Conservation (phyloP, 2,888 invertebrate genomes). For the Prosapia bicincta region DNA sequence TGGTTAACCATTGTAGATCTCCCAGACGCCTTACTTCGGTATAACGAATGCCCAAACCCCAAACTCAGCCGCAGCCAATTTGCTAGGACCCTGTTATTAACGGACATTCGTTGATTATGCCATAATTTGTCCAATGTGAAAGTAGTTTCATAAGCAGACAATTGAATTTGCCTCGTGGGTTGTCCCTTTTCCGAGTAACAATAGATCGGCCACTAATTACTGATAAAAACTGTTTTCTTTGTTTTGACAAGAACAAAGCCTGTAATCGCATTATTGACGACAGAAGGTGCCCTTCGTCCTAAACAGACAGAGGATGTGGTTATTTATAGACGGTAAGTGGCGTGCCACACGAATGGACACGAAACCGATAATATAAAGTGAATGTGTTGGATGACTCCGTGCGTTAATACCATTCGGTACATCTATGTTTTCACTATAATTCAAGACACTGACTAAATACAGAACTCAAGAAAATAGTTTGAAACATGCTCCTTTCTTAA, state of each 20-base stretch:
- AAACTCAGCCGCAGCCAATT: background rate
- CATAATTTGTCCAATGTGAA: background rate
- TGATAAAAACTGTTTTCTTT: background rate
- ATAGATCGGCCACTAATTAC: constrained; percentile 2
- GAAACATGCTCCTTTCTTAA: no score
- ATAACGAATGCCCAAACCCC: no score
- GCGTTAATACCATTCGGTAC: no score
- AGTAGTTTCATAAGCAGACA: constrained; percentile 6
- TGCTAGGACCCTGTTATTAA: background rate
- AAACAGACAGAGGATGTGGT: background rate
- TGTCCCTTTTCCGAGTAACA: constrained; percentile 3
- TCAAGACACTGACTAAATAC: no score
- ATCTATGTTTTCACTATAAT: no score
- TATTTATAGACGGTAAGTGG: no score
- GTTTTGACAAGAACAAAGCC: background rate
- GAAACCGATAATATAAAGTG: no score
- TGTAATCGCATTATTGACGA: background rate
- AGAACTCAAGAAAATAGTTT: no score
- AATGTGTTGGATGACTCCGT: no score
- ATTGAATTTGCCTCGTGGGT: constrained; percentile 27
- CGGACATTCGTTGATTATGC: background rate
- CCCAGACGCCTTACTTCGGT: no score
- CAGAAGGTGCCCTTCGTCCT: background rate
- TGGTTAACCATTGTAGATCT: no score
- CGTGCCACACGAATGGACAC: no score